These are phyloP conservation scores for Dissostichus mawsoni DNA, from an alignment of 2,113 vertebrate species.

Conservation along the genomic window DNA sequence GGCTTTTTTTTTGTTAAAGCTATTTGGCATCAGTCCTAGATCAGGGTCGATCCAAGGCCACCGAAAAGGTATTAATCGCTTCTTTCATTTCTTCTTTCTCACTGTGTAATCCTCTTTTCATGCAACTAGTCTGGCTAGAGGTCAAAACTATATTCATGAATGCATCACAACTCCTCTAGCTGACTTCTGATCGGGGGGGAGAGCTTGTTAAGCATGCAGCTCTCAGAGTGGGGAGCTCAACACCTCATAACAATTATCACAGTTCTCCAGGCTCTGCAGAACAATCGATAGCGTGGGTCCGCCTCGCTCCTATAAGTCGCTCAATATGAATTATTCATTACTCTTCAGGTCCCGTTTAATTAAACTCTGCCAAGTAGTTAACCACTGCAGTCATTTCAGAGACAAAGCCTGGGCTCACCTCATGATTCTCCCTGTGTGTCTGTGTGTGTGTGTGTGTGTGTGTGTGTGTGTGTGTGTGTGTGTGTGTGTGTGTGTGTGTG, in stretches of 20 bases:
- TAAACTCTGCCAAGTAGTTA: slow-evolving; percentile 47
- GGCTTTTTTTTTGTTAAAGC: background rate
- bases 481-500: slow-evolving; percentile 7
- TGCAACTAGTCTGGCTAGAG: background rate
- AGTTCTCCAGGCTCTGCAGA: slow-evolving; percentile 23
- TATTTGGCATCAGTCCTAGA: slow-evolving; percentile 24
- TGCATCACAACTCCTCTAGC: background rate
- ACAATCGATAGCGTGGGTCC: slow-evolving; percentile 40
- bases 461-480: slow-evolving; percentile 5
- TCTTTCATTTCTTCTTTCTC: background rate
- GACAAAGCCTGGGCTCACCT: slow-evolving; percentile 8
- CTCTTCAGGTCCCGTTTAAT: slow-evolving; percentile 52
- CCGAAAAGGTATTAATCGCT: background rate
- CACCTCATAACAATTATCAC: slow-evolving; percentile 49
- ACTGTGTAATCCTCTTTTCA: background rate
- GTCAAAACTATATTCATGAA: slow-evolving; percentile 22
- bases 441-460: slow-evolving; percentile 6
- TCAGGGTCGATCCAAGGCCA: slow-evolving; percentile 29
- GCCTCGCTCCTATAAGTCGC: slow-evolving; percentile 27
- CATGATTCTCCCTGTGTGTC: background rate
- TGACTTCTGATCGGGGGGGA: background rate
- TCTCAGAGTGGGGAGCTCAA: background rate
- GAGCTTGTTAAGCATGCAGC: slow-evolving; percentile 10
- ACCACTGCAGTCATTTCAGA: slow-evolving; percentile 23
- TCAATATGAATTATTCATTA: slow-evolving; percentile 56